A percentile compares a stretch with the other conserved stretches of the same genome.
phyloP scores from a whole-genome alignment of 2,888 invertebrate species.

The Aphrophora alni region DNA sequence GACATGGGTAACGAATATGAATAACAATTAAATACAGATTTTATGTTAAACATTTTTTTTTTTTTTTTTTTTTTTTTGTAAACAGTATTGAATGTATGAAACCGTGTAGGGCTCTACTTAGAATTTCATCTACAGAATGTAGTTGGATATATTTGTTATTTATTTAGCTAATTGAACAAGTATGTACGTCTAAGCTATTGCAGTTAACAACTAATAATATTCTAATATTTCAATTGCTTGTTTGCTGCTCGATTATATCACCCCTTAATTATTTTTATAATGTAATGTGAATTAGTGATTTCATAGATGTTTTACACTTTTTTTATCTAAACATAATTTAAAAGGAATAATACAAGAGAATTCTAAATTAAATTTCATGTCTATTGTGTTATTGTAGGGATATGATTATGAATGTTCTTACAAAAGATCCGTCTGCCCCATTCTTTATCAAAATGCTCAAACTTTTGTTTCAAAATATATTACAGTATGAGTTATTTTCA shows the following conservation, averaged over 20 bases:
- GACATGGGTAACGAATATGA: no score
- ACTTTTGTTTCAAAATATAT: background rate
- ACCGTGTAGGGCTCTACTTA: background rate
- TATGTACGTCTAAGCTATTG: background rate
- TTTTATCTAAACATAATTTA: background rate
- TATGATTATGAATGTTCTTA: background rate
- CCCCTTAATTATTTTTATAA: background rate
- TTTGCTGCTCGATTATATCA: no score
- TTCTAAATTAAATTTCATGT: conserved; percentile 41
- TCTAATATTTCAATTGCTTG: no score
- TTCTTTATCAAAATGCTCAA: background rate
- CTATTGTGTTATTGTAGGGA: background rate
- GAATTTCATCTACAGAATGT: background rate
- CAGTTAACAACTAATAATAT: no score
- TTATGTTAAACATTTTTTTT: no score
- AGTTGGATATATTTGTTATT: background rate
- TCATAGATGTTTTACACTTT: background rate
- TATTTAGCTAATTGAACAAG: background rate
- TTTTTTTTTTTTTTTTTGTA: no score
- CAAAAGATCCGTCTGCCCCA: background rate
- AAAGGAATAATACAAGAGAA: conserved; percentile 25
- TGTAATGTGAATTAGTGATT: background rate
- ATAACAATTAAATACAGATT: no score
- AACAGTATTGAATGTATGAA: background rate
- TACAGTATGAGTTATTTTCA: background rate